Conservation (phyloP, 2,888 invertebrate species). For the Parnassius glacialis region DNA sequence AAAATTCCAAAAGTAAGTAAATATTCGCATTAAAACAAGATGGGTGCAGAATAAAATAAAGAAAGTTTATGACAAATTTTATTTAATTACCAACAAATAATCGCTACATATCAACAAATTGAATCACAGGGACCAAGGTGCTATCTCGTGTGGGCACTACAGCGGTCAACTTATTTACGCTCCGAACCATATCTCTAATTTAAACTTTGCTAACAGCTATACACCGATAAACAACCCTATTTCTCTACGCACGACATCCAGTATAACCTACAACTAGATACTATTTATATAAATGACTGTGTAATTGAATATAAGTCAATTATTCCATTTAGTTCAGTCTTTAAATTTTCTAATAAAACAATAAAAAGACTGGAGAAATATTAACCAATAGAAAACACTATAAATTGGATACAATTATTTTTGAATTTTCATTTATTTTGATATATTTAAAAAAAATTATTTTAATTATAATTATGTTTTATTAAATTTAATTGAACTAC, state of each 20-base stretch:
- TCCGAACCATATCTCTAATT: slow-evolving; percentile 40
- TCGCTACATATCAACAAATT: slow-evolving; percentile 69
- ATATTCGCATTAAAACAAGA: too few species aligned
- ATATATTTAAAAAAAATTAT: background rate
- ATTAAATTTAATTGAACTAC: too few species aligned
- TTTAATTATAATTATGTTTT: too few species aligned
- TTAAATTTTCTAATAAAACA: slow-evolving; percentile 69
- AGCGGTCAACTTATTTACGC: slow-evolving; percentile 1
- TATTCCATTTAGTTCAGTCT: slow-evolving; percentile 75
- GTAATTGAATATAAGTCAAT: slow-evolving; percentile 73
- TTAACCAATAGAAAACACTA: slow-evolving; percentile 41
- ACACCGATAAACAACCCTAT: slow-evolving; percentile 53
- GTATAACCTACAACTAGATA: slow-evolving; percentile 50
- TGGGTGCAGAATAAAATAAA: slow-evolving; percentile 28
- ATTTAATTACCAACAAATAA: slow-evolving; percentile 70
- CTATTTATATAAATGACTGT: slow-evolving; percentile 64
- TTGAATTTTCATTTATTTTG: too few species aligned
- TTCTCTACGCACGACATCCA: slow-evolving; percentile 32
- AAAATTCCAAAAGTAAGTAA: too few species aligned
- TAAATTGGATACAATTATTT: too few species aligned
- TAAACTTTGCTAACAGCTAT: slow-evolving; percentile 39
- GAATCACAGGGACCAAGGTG: slow-evolving; percentile 77
- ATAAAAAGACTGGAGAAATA: slow-evolving; percentile 40
- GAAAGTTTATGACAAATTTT: slow-evolving; percentile 57
- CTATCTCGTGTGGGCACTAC: slow-evolving; percentile 50